Percentiles rank a stretch among this genome's conserved stretches.
Evolutionary conservation across 2,797 vertebrate species (phyloP).

Genomic region (Bradypodion pumilum): DNA sequence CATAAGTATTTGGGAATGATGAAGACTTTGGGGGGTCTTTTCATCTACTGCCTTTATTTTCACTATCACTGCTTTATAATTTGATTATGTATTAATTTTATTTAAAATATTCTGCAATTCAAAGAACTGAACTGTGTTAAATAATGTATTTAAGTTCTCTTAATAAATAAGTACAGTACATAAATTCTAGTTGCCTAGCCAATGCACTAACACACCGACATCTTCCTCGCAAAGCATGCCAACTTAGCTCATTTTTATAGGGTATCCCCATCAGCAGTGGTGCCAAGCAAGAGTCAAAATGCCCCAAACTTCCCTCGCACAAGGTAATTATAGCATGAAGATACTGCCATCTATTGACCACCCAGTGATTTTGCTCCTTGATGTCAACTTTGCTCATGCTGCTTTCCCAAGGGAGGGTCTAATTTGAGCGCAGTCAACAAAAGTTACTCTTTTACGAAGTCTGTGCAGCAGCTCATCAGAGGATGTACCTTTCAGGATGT

Average conservation of each 20-base stretch:
- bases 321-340: neutral
- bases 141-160: neutral
- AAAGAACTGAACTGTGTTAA: neutral
- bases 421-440: neutral
- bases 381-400: accelerated
- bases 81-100: neutral
- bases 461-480: neutral
- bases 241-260: neutral
- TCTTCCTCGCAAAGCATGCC: neutral
- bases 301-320: neutral
- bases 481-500: neutral
- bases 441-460: neutral
- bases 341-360: constrained; percentile 11
- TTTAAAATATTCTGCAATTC: neutral
- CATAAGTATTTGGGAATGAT: neutral
- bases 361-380: neutral
- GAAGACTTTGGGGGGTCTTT: neutral
- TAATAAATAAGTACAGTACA: neutral
- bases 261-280: neutral
- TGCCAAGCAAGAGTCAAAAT: neutral
- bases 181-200: neutral
- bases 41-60: neutral
- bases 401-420: neutral
- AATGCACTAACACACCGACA: neutral
- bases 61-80: neutral